Evolutionary conservation across 1,140 invertebrate genomes (phyloP), one percentile per base, ranked within the genome.

Genomic region (Spodoptera frugiperda): DNA sequence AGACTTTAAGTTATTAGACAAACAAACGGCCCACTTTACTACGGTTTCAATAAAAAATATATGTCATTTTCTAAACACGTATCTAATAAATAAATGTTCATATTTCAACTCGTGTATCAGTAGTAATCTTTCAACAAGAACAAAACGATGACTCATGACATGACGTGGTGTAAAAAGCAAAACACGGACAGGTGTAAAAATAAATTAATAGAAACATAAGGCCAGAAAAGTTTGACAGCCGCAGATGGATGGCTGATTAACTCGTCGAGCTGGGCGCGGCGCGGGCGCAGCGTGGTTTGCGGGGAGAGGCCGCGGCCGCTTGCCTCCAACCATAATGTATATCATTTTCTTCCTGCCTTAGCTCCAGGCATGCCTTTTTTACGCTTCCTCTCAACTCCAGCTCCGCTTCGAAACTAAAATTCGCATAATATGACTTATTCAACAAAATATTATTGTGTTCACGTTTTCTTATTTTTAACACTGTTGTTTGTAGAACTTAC

Each of bases 161-260:
- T 25, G 25, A 4, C 5, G 25, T 25, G 2, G 25, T 25, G 25
- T 25, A 25, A 25, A 25, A 25, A 25, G 25, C 5, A 25, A 25
- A 25, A 4, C 25, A 25, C 25, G 5, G 25, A 25, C 6, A 11
- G 10, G 3, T 11, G 19, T 39, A 44, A 44, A 46, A 5, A 39
- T 17, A 3, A 12, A 1, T 4, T 14, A 48, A 3, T 12, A 21
- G 17, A 12, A 49, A n/a, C 10, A 49, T 1, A 11, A 0, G 0
- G 6, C 14, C 48, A 14, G 33, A 12, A 70, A 79, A 83, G 77
- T 88, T 91, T 92, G 87, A 90, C 84, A 51, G 68, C 6, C 84
- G 5, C 74, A 72, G 68, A 21, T n/a, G 83, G 67, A 78, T 78
- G 79, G 78, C 90, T 92, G 90, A 92, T 92, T 92, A 92, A 91